Evolutionary conservation across 2,113 vertebrate species (phyloP).

Genomic region (Solea solea): DNA sequence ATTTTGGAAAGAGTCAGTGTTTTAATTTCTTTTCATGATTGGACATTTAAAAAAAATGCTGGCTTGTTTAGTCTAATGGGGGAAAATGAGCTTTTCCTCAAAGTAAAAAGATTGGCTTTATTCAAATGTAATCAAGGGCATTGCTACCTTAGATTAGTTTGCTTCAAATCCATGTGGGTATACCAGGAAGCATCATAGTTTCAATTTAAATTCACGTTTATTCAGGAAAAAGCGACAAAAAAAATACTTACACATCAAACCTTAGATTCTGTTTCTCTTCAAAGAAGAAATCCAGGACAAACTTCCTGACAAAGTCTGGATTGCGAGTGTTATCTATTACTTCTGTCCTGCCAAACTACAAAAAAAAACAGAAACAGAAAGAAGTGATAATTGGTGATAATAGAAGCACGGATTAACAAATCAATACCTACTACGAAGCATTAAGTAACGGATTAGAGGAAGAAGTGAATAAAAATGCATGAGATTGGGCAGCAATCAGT

Average conservation of each 20-base stretch:
- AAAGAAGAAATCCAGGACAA: constrained; percentile 96
- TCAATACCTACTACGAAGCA: constrained; percentile 22
- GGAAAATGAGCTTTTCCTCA: constrained; percentile 22
- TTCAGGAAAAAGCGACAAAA: constrained; percentile 7
- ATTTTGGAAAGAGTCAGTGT: constrained; percentile 7
- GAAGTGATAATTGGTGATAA: constrained; percentile 1
- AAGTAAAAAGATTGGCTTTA: constrained; percentile 15
- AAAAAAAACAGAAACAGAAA: not conserved
- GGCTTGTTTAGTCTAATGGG: constrained; percentile 16
- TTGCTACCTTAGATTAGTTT: not conserved
- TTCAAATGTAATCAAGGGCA: constrained; percentile 39
- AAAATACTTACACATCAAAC: constrained; percentile 92
- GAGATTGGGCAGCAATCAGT: constrained; percentile 12
- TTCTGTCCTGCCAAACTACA: constrained; percentile 93
- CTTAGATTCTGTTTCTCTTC: constrained; percentile 97
- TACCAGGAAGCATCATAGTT: not conserved
- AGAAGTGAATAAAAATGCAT: constrained; percentile 1
- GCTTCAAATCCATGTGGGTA: not conserved
- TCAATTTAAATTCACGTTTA: not conserved
- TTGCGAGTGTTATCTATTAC: constrained; percentile 97
- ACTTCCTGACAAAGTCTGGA: constrained; percentile 96
- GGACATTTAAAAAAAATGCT: constrained; percentile 26
- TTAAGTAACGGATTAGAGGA: constrained; percentile 2
- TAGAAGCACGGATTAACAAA: not conserved
- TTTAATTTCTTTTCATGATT: constrained; percentile 14